Base-by-base conservation (phyloP, 2,888 invertebrate genomes). In the Thysanoteuthis rhombus region DNA sequence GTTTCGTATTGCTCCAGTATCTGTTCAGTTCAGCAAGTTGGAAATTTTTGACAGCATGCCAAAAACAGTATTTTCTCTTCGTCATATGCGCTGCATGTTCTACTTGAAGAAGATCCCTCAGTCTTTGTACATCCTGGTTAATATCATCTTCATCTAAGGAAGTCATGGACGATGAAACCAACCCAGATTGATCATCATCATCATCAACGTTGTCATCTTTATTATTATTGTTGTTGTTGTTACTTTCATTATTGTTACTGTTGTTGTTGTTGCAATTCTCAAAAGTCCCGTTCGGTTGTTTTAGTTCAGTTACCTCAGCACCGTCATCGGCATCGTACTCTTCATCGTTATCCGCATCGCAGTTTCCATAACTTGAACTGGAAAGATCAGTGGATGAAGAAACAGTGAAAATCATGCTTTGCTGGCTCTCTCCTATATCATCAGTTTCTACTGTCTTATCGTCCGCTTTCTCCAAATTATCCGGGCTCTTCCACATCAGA, bases 31-130 rank as follows among this genome's bases (percentile, higher is more conserved):
- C 92, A 92, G 92, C 92, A n/a, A 92, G n/a, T n/a, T 92, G 92
- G n/a, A 92, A 92, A 32, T 92, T 92, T 92, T 92, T 92, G 19
- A 92, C 92, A n/a, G 92, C 92, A n/a, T 92, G 92, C 92, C 92
- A 92, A n/a, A 92, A 92, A n/a, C 42, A 92, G n/a, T 92, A 92
- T 92, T 92, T 92, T 45, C 92, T 42, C 8, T 92, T 92, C 22
- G 92, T 92, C 92, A 92, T 40, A 32, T 42, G 32, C 6, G n/a
- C 92, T 28, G 45, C 40, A 32, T 92, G 92, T 42, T 92, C 42
- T n/a, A 45, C 45, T 42, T 92, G 92, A 92, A 92, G 92, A 40
- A 92, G 40, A 42, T 92, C 92, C 32, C 92, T 92, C 92, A 40
- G 32, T n/a, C 42, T 45, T 45, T 92, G 92, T 22, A 92, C 92